These are phyloP conservation scores for Lutraria rhynchaena DNA, from an alignment of 1,140 invertebrate genomes.

Conservation along the genomic window DNA sequence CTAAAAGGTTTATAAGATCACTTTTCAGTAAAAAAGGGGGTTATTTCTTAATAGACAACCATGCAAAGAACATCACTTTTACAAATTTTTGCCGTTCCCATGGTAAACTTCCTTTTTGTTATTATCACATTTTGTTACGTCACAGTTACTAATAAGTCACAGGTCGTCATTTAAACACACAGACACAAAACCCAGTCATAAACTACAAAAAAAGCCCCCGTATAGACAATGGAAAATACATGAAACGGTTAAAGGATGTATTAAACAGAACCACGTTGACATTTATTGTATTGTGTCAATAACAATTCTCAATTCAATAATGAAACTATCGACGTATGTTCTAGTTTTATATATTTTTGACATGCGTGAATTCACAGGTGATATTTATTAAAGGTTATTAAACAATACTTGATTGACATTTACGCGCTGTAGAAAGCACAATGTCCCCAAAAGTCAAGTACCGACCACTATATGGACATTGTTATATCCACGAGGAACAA, in stretches of 20 bases:
- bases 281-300: background rate
- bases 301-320: background rate
- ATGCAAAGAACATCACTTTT: no score
- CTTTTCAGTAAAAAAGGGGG: no score
- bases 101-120: background rate
- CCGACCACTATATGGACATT: constrained; percentile 5
- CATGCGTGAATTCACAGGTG: background rate
- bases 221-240: background rate
- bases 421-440: background rate
- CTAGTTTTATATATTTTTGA: background rate
- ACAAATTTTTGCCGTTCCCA: background rate
- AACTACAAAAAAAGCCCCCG: background rate
- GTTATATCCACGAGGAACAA: background rate
- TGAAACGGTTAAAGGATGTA: background rate
- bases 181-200: background rate
- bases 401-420: constrained; percentile 11
- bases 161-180: background rate
- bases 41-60: no score
- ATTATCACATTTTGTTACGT: background rate
- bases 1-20: no score
- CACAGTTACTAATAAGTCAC: background rate
- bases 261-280: background rate
- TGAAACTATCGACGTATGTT: background rate
- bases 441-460: constrained; percentile 6
- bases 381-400: constrained; percentile 17